Conservation (phyloP, 2,888 invertebrate genomes). For the Phaedon cochleariae region DNA sequence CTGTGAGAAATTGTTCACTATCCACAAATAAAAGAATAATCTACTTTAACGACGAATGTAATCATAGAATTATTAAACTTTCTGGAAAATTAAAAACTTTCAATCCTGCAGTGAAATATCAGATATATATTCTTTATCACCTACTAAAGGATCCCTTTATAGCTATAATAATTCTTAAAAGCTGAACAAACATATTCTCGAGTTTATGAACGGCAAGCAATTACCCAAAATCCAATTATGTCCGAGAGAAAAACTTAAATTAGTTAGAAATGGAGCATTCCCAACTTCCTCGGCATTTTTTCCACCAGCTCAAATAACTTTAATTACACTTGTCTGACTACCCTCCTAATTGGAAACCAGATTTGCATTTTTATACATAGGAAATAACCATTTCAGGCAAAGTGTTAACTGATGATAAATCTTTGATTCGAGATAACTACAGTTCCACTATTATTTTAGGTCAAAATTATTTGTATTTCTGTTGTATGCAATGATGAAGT, state of each 20-base stretch:
- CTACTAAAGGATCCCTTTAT: too few species aligned
- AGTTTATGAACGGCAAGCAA: neutral
- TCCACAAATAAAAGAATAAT: too few species aligned
- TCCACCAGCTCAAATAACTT: neutral
- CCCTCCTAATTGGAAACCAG: neutral
- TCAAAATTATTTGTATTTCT: too few species aligned
- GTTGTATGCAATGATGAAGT: too few species aligned
- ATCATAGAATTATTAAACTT: too few species aligned
- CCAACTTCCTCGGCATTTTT: neutral
- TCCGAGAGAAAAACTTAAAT: too few species aligned
- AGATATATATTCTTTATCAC: too few species aligned
- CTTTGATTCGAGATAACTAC: neutral
- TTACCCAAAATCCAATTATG: neutral
- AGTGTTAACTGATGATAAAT: neutral
- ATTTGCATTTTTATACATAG: neutral
- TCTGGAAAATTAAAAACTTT: too few species aligned
- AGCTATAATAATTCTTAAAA: neutral
- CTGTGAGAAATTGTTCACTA: too few species aligned
- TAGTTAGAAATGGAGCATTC: neutral
- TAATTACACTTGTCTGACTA: neutral
- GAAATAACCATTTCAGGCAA: neutral
- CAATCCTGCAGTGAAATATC: too few species aligned
- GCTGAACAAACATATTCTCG: neutral
- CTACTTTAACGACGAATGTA: too few species aligned
- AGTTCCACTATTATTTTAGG: too few species aligned